Percentiles rank a stretch among this genome's conserved stretches.
Evolutionary conservation across 2,113 vertebrate genomes (phyloP).

Genomic region (Hassar affinis): DNA sequence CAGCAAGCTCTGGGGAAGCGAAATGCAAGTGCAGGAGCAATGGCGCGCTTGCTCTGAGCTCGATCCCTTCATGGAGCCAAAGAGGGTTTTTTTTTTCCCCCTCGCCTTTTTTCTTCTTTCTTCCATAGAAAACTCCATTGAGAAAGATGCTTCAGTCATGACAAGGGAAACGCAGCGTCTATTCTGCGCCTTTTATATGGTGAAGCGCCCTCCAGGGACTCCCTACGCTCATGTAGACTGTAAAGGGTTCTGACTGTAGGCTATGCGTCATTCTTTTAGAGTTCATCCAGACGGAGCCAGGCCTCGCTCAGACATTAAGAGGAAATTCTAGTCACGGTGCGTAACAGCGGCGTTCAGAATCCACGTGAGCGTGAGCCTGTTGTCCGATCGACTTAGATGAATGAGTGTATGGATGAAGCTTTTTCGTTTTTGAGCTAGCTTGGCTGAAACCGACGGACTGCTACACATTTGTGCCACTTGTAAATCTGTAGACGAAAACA

Average conservation of each 20-base stretch:
- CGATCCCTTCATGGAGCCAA: not conserved
- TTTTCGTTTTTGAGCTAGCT: not conserved
- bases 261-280: constrained; percentile 35
- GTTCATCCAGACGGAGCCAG: constrained; percentile 22
- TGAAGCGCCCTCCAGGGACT: constrained; percentile 31
- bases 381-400: not conserved
- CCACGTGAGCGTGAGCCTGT: not conserved
- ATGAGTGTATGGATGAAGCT: not conserved
- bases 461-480: not conserved
- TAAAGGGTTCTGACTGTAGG: constrained; percentile 38
- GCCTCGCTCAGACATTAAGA: constrained; percentile 5
- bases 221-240: constrained; percentile 17
- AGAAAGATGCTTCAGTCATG: constrained; percentile 34
- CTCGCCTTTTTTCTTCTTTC: not conserved
- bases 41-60: not conserved
- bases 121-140: constrained; percentile 7
- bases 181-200: constrained; percentile 4
- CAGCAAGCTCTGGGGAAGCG: not conserved
- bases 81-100: not conserved
- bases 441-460: not conserved
- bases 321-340: constrained; percentile 12
- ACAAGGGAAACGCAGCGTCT: constrained; percentile 24
- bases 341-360: not conserved
- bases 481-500: not conserved
- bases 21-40: not conserved